Percentiles rank a stretch among this genome's conserved stretches.
Evolutionary conservation across 2,113 vertebrate genomes (phyloP).

Genomic region (Mesitornis unicolor): DNA sequence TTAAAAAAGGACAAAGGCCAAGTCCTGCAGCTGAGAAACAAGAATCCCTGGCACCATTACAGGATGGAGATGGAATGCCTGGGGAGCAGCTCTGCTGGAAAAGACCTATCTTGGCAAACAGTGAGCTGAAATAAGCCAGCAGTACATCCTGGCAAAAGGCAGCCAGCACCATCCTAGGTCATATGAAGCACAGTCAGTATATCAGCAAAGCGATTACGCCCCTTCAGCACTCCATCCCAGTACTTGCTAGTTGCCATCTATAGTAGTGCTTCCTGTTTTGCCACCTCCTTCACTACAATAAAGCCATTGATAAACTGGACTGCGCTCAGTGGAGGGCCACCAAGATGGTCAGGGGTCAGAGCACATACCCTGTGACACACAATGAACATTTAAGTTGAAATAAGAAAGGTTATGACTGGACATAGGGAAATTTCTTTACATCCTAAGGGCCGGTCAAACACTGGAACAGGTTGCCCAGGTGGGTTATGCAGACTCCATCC

Average conservation of each 20-base stretch:
- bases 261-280: not conserved
- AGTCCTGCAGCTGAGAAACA: too few species aligned
- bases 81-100: not conserved
- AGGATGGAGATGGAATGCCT: too few species aligned
- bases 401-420: not conserved
- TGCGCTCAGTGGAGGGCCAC: not conserved
- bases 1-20: too few species aligned
- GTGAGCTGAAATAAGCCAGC: not conserved
- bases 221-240: not conserved
- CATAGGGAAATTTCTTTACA: not conserved
- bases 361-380: not conserved
- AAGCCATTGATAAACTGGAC: not conserved
- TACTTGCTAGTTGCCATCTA: not conserved
- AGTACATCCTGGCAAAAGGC: not conserved
- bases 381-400: not conserved
- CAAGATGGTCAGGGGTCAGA: not conserved
- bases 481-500: not conserved
- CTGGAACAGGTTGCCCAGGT: not conserved
- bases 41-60: too few species aligned
- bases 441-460: not conserved
- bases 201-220: not conserved
- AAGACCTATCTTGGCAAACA: not conserved
- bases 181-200: not conserved
- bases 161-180: not conserved
- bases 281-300: not conserved